Base-by-base conservation (phyloP, 2,113 vertebrate genomes). In the Pseudorasbora parva region DNA sequence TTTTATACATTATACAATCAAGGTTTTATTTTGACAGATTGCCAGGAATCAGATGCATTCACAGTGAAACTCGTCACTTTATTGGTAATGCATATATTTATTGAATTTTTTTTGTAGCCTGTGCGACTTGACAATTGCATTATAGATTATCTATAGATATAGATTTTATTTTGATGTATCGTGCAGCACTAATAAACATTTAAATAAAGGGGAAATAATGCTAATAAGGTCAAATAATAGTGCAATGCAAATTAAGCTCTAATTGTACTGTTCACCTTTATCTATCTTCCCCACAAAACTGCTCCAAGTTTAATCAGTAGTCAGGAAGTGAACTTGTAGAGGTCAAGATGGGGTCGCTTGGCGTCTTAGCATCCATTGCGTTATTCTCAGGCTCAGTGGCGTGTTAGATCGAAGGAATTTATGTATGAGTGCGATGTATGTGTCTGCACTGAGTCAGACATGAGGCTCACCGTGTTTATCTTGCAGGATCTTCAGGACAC, bases 401-500 rank as follows among this genome's bases (percentile, higher is more conserved):
- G 23, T 79, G 57, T 82, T 84, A 85, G 82, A 69, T 64, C 75
- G 11, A 75, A 82, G 57, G 83, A 82, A 57, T 83, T 74, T 72
- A 56, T 71, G 17, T 71, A 77, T 54, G 54, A 45, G 60, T 87
- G 86, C 30, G 79, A 82, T 23, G 47, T 59, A 33, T 23, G 80
- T 74, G 80, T 85, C n/a, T 79, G 41, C 93, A 89, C 90, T 23
- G 86, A 64, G 82, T 72, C 78, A 84, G 74, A 78, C 79, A 19
- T 54, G 78, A 81, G 81, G 78, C 69, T 86, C 69, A 64, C 68
- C 14, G 84, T 90, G 82, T 90, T 84, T 75, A 78, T 75, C 74
- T 87, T 77, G 81, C 88, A 89, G 89, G 92, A 90, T 86, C 87
- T 62, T 85, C 66, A 66, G 84, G 72, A 84, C 85, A 90, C 92